Base-by-base conservation (phyloP, 2,888 invertebrate species). In the Zele albiditarsus region DNA sequence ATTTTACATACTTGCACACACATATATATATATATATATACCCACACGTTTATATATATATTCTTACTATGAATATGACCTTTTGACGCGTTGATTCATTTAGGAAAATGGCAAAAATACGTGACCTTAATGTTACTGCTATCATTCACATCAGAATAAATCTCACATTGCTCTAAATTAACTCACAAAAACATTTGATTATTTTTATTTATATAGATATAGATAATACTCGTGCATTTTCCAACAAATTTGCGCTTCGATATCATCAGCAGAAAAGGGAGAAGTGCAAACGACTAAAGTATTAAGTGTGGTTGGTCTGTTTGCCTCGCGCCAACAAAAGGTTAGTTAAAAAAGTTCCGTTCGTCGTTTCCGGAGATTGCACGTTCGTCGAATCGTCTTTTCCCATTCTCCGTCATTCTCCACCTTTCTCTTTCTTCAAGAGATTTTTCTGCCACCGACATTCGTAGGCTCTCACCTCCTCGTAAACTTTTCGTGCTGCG, bases 281-380 rank as follows among this genome's bases (percentile, higher is more conserved):
- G 53, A 57, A 53, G 53, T 20, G 53, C 38, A 46, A 60, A 53
- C 53, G 69, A 70, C 23, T 60, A 72, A 74, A 70, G 57, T 73
- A 73, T 42, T 77, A 77, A 77, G 77, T 78, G 77, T 75, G 75
- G 74, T 73, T 72, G 71, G 74, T 79, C 72, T 75, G 78, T 77
- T 79, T 77, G 75, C 74, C 67, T 49, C 74, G 72, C 70, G 72
- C 79, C 74, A 79, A 79, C 75, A 77, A 77, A 72, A 77, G 75
- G 63, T 69, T 68, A 75, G 66, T 73, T 73, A 70, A 63, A 77
- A 77, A 77, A 79, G 77, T 79, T 79, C 75, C 73, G 79, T 77
- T 78, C 69, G 71, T 71, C 73, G 77, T 79, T 79, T 79, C 77
- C 79, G 75, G 72, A 49, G 71, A 75, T 79, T 76, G 75, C 74